Percentiles rank a stretch among this genome's conserved stretches.
Evolutionary conservation across 2,797 vertebrate genomes (phyloP).

Genomic region (Scomberomorus guttatus): DNA sequence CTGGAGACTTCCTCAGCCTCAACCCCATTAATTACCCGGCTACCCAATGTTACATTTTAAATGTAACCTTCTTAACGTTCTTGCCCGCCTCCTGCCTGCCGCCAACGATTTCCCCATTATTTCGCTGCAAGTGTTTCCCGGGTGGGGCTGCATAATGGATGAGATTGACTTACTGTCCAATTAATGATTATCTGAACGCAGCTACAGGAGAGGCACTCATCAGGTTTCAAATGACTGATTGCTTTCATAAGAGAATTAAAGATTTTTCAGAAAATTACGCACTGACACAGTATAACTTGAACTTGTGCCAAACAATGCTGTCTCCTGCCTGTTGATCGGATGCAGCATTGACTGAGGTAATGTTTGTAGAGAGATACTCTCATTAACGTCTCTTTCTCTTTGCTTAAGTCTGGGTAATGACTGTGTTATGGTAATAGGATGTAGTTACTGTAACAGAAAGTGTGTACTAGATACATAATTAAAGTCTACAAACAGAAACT

Average conservation of each 20-base stretch:
- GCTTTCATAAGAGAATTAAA: constrained; percentile 61
- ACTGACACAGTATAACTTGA: constrained; percentile 44
- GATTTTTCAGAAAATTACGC: constrained; percentile 56
- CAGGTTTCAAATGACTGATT: constrained; percentile 71
- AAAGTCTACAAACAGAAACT: constrained; percentile 73
- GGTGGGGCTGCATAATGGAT: constrained; percentile 81
- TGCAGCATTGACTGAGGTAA: constrained; percentile 29
- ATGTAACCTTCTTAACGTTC: constrained; percentile 69
- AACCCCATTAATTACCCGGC: constrained; percentile 71
- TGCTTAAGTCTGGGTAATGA: constrained; percentile 74
- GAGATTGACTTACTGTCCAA: constrained; percentile 81
- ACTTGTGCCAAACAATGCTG: constrained; percentile 47
- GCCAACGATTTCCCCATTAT: constrained; percentile 79
- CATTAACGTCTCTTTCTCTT: constrained; percentile 66
- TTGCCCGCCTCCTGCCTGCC: constrained; percentile 62
- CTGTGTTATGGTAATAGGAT: constrained; percentile 77
- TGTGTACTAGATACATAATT: constrained; percentile 78
- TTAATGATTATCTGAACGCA: constrained; percentile 79
- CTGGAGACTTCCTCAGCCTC: constrained; percentile 56
- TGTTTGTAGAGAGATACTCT: constrained; percentile 58
- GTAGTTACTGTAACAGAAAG: constrained; percentile 70
- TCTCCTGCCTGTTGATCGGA: constrained; percentile 44
- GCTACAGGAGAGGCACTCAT: constrained; percentile 58
- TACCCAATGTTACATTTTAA: constrained; percentile 62
- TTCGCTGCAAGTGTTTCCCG: constrained; percentile 68